A percentile compares a stretch with the other conserved stretches of the same genome.
Conservation (phyloP, 2,888 invertebrate genomes). For the Antheraea yamamai region DNA sequence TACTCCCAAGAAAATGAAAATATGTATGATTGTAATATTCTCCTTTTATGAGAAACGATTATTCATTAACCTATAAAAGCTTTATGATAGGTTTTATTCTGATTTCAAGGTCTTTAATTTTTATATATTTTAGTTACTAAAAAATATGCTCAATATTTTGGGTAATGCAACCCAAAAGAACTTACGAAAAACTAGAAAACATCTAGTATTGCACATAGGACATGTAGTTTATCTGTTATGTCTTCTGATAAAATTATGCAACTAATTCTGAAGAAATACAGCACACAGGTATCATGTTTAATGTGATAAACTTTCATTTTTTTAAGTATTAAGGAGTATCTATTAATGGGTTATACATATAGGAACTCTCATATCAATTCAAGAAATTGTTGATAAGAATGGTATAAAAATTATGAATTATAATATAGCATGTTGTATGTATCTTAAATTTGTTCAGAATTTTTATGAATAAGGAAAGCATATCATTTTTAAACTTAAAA, state of each 20-base stretch:
- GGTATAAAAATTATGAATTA: no score
- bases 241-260: background rate
- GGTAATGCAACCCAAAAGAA: background rate
- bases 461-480: no score
- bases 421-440: no score
- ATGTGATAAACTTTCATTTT: background rate
- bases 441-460: no score
- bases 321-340: background rate
- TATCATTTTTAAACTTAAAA: no score
- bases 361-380: no score
- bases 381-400: no score
- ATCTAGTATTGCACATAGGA: background rate
- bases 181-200: no score
- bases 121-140: background rate
- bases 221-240: background rate
- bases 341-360: background rate
- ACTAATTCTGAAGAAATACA: background rate
- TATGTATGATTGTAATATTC: no score
- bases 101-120: background rate
- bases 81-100: background rate
- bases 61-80: no score
- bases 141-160: background rate
- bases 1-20: no score
- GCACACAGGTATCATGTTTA: background rate
- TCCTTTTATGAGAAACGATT: no score